phyloP scores from a whole-genome alignment of 2,888 invertebrate species.

The Artemia sinica region DNA sequence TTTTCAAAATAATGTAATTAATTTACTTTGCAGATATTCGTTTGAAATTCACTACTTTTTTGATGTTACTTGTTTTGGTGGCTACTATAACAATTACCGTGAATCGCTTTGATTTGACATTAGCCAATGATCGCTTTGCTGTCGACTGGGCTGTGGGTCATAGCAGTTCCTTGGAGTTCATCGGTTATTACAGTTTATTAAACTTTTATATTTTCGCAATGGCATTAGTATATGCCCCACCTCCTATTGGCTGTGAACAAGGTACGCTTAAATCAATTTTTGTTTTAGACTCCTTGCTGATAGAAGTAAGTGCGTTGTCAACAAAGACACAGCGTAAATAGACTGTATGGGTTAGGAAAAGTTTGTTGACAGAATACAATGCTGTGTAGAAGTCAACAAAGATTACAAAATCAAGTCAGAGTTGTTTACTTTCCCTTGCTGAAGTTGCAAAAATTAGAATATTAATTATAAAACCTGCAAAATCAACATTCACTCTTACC shows the following conservation, averaged over 20 bases:
- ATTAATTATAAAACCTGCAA: too few relatives aligned
- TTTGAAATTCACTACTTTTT: slow-evolving; percentile 68
- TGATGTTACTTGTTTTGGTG: slow-evolving; percentile 60
- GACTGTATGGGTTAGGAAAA: too few relatives aligned
- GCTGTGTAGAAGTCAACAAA: too few relatives aligned
- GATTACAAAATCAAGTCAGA: too few relatives aligned
- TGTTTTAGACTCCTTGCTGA: neutral
- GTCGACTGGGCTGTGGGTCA: slow-evolving; percentile 69
- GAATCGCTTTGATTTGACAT: slow-evolving; percentile 65
- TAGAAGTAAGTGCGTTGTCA: too few relatives aligned
- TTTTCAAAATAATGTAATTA: neutral
- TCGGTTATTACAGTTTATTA: slow-evolving; percentile 79
- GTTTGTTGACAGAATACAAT: too few relatives aligned
- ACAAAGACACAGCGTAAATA: too few relatives aligned
- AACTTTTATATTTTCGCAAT: slow-evolving; percentile 85
- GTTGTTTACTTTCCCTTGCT: too few relatives aligned
- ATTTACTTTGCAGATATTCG: slow-evolving; percentile 55
- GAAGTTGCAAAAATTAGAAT: too few relatives aligned
- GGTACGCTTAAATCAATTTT: neutral
- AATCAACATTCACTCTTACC: too few relatives aligned
- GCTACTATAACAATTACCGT: slow-evolving; percentile 56
- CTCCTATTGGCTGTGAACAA: slow-evolving; percentile 10
- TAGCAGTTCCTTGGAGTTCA: slow-evolving; percentile 81
- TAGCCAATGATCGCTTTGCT: slow-evolving; percentile 75
- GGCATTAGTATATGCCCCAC: slow-evolving; percentile 82